These are phyloP conservation scores for Tachina lurida DNA, from an alignment of 2,888 invertebrate genomes.

Conservation along the genomic window DNA sequence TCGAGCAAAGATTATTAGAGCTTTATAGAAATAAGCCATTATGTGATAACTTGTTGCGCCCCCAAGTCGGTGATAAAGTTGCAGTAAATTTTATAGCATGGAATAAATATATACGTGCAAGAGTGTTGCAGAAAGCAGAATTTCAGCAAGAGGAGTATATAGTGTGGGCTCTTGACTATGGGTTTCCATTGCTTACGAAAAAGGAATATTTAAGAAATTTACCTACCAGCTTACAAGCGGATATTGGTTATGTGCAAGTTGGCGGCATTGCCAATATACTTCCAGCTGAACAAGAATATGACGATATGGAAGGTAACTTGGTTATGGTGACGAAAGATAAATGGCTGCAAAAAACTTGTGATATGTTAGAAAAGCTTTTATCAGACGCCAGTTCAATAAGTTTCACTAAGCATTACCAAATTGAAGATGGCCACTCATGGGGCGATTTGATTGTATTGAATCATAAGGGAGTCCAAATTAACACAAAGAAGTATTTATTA, in stretches of 20 bases:
- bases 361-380: constrained; percentile 73
- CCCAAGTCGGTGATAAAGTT: constrained; percentile 72
- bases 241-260: constrained; percentile 67
- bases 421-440: constrained; percentile 67
- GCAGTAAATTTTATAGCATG: constrained; percentile 74
- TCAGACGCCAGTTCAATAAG: constrained; percentile 74
- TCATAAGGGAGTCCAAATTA: constrained; percentile 72
- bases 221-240: constrained; percentile 43
- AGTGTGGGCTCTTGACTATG: constrained; percentile 76
- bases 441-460: constrained; percentile 74
- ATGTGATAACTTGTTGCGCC: constrained; percentile 59
- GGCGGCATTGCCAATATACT: constrained; percentile 72
- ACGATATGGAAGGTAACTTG: constrained; percentile 73
- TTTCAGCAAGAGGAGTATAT: constrained; percentile 73
- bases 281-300: constrained; percentile 75
- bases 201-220: constrained; percentile 71
- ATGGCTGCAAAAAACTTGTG: constrained; percentile 74
- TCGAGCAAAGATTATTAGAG: constrained; percentile 71
- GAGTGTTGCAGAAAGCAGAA: constrained; percentile 71
- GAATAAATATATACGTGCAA: constrained; percentile 75
- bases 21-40: constrained; percentile 71
- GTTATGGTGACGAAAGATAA: constrained; percentile 66
- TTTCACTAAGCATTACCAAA: constrained; percentile 72
- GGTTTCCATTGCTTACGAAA: constrained; percentile 75
- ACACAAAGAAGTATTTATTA: constrained; percentile 71